Conservation (phyloP, 2,797 vertebrate species). For the Hemibagrus guttatus region DNA sequence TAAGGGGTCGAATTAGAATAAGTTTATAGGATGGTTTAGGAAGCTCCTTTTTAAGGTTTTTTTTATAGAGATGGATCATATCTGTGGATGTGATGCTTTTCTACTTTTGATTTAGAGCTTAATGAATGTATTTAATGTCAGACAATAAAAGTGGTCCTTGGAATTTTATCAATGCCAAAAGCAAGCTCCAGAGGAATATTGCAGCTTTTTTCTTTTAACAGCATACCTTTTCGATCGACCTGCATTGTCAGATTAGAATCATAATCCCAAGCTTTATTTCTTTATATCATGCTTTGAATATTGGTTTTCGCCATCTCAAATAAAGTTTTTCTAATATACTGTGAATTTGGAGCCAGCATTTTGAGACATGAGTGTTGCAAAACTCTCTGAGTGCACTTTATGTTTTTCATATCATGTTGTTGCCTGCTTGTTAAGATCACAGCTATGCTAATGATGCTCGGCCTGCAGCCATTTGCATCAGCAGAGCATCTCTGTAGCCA, state of each 20-base stretch:
- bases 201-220: not conserved
- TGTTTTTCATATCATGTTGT: constrained; percentile 45
- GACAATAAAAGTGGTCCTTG: not conserved
- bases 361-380: not conserved
- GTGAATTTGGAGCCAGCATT: constrained; percentile 2
- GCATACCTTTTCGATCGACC: not conserved
- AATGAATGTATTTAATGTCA: not conserved
- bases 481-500: constrained; percentile 33
- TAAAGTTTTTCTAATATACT: not conserved
- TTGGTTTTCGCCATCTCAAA: not conserved
- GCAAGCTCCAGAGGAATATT: not conserved
- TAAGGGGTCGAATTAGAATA: not conserved
- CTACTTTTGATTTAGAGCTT: not conserved
- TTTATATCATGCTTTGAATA: not conserved
- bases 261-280: not conserved
- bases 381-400: constrained; percentile 5
- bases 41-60: not conserved
- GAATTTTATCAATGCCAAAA: not conserved
- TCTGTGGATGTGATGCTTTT: not conserved
- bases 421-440: constrained; percentile 44
- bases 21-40: not conserved
- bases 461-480: constrained; percentile 38
- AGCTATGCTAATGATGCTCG: constrained; percentile 46
- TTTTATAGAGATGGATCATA: not conserved
- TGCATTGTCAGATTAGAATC: not conserved